Conservation (phyloP, 2,113 vertebrate species). For the Albula glossodonta region DNA sequence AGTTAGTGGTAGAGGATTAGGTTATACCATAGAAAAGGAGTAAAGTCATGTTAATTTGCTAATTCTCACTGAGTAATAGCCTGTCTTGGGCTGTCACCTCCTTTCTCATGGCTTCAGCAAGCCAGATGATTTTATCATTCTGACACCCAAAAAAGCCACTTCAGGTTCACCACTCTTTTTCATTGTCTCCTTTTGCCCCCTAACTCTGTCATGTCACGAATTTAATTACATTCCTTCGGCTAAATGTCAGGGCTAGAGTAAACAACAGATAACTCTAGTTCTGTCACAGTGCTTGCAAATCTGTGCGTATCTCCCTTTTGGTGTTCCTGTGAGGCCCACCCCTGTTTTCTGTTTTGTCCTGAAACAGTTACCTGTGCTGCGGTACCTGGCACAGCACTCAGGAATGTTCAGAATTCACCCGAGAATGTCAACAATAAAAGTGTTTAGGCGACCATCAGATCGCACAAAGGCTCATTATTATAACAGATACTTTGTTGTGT, state of each 20-base stretch:
- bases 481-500: slow-evolving; percentile 68
- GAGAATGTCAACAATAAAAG: slow-evolving; percentile 68
- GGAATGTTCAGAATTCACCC: slow-evolving; percentile 71
- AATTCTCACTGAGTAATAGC: not conserved
- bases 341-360: slow-evolving; percentile 22
- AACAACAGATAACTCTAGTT: not conserved
- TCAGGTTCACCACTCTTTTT: not conserved
- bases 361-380: slow-evolving; percentile 48
- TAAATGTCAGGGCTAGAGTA: not conserved
- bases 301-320: not conserved
- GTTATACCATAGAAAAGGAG: not conserved
- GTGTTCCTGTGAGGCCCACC: not conserved
- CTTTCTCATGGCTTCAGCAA: too few relatives aligned
- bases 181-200: not conserved
- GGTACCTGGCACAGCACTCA: slow-evolving; percentile 49
- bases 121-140: not conserved
- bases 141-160: not conserved
- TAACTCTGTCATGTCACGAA: not conserved
- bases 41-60: not conserved
- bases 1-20: not conserved
- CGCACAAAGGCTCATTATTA: slow-evolving; percentile 48
- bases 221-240: slow-evolving; percentile 2
- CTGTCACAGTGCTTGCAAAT: not conserved
- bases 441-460: slow-evolving; percentile 57
- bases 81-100: not conserved